A percentile compares a stretch with the other conserved stretches of the same genome.
phyloP scores from a whole-genome alignment of 1,140 invertebrate species.

The Drosophila simulans region DNA sequence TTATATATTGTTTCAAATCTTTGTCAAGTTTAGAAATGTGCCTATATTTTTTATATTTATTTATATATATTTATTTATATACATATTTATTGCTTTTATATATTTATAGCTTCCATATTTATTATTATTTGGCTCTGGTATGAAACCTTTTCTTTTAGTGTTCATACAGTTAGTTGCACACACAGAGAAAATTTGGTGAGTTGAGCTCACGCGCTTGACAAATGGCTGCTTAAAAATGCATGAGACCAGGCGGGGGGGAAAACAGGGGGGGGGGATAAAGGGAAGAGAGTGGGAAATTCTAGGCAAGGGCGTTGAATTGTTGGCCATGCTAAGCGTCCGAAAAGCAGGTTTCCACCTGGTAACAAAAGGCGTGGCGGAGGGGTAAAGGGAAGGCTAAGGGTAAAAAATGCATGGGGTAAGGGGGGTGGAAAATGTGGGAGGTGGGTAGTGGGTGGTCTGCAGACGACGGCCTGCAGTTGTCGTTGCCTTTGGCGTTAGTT shows the following conservation, averaged over 20 bases:
- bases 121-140: too few relatives aligned
- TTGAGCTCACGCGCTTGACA: slow-evolving; percentile 59
- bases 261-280: not conserved
- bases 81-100: too few relatives aligned
- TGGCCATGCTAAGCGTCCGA: slow-evolving; percentile 31
- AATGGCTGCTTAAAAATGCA: slow-evolving; percentile 75
- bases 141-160: slow-evolving; percentile 8
- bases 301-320: slow-evolving; percentile 42
- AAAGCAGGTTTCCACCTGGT: slow-evolving; percentile 9
- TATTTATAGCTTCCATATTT: too few relatives aligned
- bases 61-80: too few relatives aligned
- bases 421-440: not conserved
- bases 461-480: slow-evolving; percentile 26
- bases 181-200: slow-evolving; percentile 38
- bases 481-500: slow-evolving; percentile 46
- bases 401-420: not conserved
- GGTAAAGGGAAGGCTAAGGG: not conserved
- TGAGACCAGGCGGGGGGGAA: slow-evolving; percentile 47
- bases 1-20: too few relatives aligned
- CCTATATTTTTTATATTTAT: too few relatives aligned
- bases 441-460: not conserved
- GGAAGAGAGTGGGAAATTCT: not conserved
- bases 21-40: too few relatives aligned
- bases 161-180: slow-evolving; percentile 2
- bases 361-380: slow-evolving; percentile 3